Base-by-base conservation (phyloP, 2,797 vertebrate genomes). In the Dendrocincla tyrannina region DNA sequence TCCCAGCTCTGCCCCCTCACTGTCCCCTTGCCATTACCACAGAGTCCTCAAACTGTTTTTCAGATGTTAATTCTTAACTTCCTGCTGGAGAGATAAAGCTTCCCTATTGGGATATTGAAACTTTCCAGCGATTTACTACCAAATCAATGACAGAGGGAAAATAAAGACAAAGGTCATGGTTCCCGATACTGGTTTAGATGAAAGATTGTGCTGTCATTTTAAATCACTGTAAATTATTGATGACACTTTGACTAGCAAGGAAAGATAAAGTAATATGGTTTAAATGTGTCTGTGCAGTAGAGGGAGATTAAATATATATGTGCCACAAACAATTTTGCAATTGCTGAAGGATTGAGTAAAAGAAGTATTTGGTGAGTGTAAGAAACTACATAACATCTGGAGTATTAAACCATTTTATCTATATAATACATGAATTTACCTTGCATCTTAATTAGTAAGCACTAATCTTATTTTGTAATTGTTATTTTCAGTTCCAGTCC, bases 211-310 rank as follows among this genome's bases (percentile, higher is more conserved):
- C n/a, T 58, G 49, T 72, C 82, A 72, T 75, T 83, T 92, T 55
- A 92, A 92, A 84, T 91, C 87, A 81, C 53, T 74, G 59, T 19
- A 68, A 52, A 78, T 91, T 84, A 91, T 81, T 50, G n/a, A 68
- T 84, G 64, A 68, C 50, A 63, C 27, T 72, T 85, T 70, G 58
- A 88, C 78, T 52, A 81, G 9, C 27, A 56, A 18, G 5, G 32
- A 63, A 90, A 73, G 24, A 67, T 22, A 87, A 95, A 87, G 20
- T 60, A 90, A 75, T 66, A 46, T 39, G 39, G 9, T 59, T 76
- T 75, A 62, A 81, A 81, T 63, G 63, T 66, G 13, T 62, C 66
- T 27, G 6, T 53, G 42, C 15, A 75, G 15, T 18, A 75, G n/a
- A 39, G 4, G 13, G 17, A 85, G 47, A 72, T 77, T 74, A 80